Conservation (phyloP, 1,140 invertebrate species). For the Drosophila bifasciata region DNA sequence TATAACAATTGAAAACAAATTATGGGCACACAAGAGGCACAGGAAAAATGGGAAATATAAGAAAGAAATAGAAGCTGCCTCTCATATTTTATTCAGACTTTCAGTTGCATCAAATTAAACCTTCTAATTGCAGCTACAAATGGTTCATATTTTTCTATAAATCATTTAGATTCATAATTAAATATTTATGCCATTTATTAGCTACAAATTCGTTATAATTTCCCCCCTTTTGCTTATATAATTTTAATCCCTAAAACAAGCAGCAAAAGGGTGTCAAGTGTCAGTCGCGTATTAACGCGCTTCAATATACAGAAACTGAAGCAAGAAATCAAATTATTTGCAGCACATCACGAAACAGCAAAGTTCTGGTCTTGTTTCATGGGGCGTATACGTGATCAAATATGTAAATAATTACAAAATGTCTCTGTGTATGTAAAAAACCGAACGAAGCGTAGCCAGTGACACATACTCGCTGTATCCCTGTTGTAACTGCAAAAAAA, state of each 20-base stretch:
- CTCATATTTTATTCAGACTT: too few species aligned
- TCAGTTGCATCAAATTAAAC: too few species aligned
- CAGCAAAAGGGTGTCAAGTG: constrained; percentile 2
- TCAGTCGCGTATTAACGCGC: constrained; percentile 24
- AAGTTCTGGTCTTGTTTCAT: constrained; percentile 6
- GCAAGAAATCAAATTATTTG: constrained; percentile 51
- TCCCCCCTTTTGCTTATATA: not conserved
- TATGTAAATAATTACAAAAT: constrained; percentile 73
- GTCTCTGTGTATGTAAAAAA: constrained; percentile 26
- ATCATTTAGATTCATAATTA: too few species aligned
- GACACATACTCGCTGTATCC: constrained; percentile 12
- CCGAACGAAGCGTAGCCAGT: constrained; percentile 36
- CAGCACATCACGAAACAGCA: constrained; percentile 9
- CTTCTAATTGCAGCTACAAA: too few species aligned
- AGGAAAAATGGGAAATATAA: too few species aligned
- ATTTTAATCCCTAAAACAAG: not conserved
- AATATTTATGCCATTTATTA: too few species aligned
- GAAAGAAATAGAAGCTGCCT: too few species aligned
- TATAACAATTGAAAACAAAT: too few species aligned
- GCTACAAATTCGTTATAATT: not conserved
- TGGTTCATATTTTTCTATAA: not conserved
- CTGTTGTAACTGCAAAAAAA: too few species aligned
- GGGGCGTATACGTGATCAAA: constrained; percentile 60
- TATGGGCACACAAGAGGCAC: too few species aligned
- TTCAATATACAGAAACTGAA: constrained; percentile 16